Conservation (phyloP, 2,113 vertebrate genomes). For the Regulus satrapa region DNA sequence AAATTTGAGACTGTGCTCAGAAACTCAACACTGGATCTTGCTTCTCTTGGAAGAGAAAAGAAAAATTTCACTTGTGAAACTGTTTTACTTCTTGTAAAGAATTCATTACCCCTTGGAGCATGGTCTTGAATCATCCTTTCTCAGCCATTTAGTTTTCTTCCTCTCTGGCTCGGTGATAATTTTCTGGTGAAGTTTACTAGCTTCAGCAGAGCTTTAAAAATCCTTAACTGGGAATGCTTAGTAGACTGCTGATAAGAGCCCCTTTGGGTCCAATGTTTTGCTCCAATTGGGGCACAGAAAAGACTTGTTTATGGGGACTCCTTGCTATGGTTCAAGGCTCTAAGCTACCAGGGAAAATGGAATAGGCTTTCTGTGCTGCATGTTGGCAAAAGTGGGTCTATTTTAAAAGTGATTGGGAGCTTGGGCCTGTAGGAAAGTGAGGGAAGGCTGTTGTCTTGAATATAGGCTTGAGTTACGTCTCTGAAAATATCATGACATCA, state of each 20-base stretch:
- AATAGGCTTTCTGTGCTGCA: neutral
- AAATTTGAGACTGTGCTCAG: neutral
- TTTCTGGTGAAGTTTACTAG: neutral
- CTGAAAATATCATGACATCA: neutral
- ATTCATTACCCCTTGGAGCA: neutral
- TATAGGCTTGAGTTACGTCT: neutral
- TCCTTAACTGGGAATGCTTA: neutral
- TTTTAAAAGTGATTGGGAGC: neutral
- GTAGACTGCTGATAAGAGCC: neutral
- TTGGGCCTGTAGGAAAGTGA: neutral
- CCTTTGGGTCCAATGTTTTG: neutral
- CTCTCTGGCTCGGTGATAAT: neutral
- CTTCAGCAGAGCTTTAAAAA: neutral
- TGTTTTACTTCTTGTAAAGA: neutral
- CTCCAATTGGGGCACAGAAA: neutral
- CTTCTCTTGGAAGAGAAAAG: neutral
- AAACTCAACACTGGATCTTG: neutral
- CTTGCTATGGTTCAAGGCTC: neutral
- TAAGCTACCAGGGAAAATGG: neutral
- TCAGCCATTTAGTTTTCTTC: neutral
- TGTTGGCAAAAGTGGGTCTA: neutral
- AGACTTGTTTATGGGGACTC: neutral
- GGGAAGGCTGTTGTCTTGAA: neutral
- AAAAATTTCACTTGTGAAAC: neutral
- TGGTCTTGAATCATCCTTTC: conserved; percentile 7